These are phyloP conservation scores for Watersipora subatra DNA, from an alignment of 1,140 invertebrate species.

Conservation along the genomic window DNA sequence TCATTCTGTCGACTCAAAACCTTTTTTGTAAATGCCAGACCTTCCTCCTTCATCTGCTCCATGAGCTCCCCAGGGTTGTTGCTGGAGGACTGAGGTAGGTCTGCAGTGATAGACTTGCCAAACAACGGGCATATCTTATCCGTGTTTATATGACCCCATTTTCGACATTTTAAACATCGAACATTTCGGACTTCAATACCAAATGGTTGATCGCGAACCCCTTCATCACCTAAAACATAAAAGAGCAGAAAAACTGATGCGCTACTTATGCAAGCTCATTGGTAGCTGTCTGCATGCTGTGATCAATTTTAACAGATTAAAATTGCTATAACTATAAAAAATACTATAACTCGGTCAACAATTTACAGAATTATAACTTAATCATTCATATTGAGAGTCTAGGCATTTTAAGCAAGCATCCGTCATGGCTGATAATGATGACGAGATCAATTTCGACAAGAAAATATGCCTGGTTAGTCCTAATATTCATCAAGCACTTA, in stretches of 20 bases:
- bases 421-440: no score
- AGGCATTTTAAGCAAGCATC: no score
- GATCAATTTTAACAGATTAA: background rate
- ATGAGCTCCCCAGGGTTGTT: constrained; percentile 61
- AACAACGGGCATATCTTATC: constrained; percentile 91
- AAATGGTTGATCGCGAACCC: constrained; percentile 95
- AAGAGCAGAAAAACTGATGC: constrained; percentile 44
- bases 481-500: no score
- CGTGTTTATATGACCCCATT: constrained; percentile 99
- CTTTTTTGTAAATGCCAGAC: constrained; percentile 69
- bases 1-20: constrained; percentile 51
- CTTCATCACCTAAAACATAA: constrained; percentile 85
- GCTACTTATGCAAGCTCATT: background rate
- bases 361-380: background rate
- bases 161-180: constrained; percentile 93
- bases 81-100: constrained; percentile 30
- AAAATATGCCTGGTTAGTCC: no score
- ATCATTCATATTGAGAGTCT: background rate
- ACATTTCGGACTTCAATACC: constrained; percentile 92
- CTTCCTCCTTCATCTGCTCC: constrained; percentile 80
- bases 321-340: background rate
- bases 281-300: background rate
- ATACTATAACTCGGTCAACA: background rate
- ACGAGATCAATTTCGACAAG: no score
- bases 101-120: constrained; percentile 32